Evolutionary conservation across 2,113 vertebrate genomes (phyloP).

Genomic region (cat (Felis catus)): F.catus_Fca126_mat1.0 CM031417.1:5971001-5971500

Average conservation of each 20-base stretch:
- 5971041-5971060: background rate
- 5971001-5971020: background rate
- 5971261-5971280: background rate
- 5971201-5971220: background rate
- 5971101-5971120: constrained; percentile 54
- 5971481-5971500: no score
- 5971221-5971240: background rate
- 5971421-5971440: no score
- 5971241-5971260: background rate
- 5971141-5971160: background rate
- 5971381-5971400: no score
- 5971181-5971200: background rate
- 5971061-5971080: constrained; percentile 39
- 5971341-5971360: no score
- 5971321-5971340: background rate
- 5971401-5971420: no score
- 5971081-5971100: constrained; percentile 10
- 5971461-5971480: no score
- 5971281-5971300: background rate
- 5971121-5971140: background rate
- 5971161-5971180: background rate
- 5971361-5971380: no score
- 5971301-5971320: background rate
- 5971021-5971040: constrained; percentile 43
- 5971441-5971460: no score